Base-by-base conservation (phyloP, 1,140 invertebrate genomes). In the Centruroides vittatus region DNA sequence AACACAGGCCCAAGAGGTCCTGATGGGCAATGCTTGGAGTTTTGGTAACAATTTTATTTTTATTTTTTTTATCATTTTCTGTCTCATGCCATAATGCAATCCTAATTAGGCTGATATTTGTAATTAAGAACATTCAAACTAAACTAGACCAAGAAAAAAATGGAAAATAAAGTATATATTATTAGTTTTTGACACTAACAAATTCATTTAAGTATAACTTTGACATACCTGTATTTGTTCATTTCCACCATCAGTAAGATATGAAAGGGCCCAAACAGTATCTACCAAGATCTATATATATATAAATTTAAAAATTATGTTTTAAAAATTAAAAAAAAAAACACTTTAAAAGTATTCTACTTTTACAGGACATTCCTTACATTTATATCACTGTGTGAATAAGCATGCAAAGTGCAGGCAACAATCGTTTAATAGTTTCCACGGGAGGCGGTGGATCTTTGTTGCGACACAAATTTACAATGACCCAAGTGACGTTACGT, bases 201-300 rank as follows among this genome's bases (percentile, higher is more conserved):
- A 34, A 50, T 36, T 11, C 36, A 5, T 35, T n/a, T 11, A 12
- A 49, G 35, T 2, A 11, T 47, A 35, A 57, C n/a, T 41, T 12
- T 5, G 35, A n/a, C 4, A 35, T 60, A 67, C 65, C 77, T 98
- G 94, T 70, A 99, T 99, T 76, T 98, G 94, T 65, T 96, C 91
- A 74, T 98, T 98, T 34, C 96, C 96, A 61, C 91, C 92, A 72
- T 98, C 95, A 54, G 96, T 99, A 68, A 99, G 76, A 78, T 99
- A 99, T 70, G 95, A 98, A 63, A 99, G 81, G 36, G 96, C 95
- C 97, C 96, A 99, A 49, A 99, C 92, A 55, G 96, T 98, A 73
- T 99, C 96, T 56, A 99, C 93, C 69, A 99, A 79, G 71, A 99
- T 97, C 51, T 53, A 36, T 6, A 36, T 53, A 36, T 6, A 36